phyloP scores from a whole-genome alignment of 2,113 vertebrate genomes.

The Solea senegalensis region DNA sequence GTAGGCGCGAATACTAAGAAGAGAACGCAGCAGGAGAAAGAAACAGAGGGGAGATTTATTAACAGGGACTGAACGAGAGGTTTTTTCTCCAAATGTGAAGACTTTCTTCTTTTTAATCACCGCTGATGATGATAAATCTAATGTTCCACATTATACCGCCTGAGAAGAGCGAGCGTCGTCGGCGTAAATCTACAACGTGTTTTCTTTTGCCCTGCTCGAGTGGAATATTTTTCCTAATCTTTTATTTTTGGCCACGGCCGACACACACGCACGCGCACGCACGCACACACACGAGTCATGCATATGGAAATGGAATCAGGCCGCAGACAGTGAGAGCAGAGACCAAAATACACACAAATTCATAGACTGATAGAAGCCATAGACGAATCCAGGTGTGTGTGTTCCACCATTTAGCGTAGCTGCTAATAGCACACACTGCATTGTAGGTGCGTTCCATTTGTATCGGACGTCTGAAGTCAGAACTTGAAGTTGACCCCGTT shows the following conservation, averaged over 20 bases:
- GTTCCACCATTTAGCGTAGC: too few species aligned
- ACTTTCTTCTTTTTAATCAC: constrained; percentile 53
- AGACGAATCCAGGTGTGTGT: too few species aligned
- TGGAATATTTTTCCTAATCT: constrained; percentile 65
- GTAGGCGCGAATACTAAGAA: not conserved
- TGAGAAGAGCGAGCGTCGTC: constrained; percentile 27
- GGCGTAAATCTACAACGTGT: constrained; percentile 51
- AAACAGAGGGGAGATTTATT: constrained; percentile 41
- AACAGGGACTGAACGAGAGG: constrained; percentile 18
- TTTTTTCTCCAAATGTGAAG: constrained; percentile 65
- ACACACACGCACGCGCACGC: constrained; percentile 10
- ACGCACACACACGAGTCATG: constrained; percentile 17
- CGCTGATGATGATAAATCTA: constrained; percentile 53
- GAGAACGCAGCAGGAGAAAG: not conserved
- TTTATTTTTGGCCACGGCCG: constrained; percentile 51
- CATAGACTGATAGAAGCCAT: too few species aligned
- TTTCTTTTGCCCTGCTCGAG: constrained; percentile 60
- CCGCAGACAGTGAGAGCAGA: constrained; percentile 7
- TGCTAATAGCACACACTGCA: too few species aligned
- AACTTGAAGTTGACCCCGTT: too few species aligned
- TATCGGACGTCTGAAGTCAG: too few species aligned
- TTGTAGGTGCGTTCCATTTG: too few species aligned
- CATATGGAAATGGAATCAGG: constrained; percentile 62
- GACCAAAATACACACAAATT: too few species aligned
- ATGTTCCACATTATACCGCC: constrained; percentile 18